Base-by-base conservation (phyloP, 2,797 vertebrate species). In the Selene dorsalis region DNA sequence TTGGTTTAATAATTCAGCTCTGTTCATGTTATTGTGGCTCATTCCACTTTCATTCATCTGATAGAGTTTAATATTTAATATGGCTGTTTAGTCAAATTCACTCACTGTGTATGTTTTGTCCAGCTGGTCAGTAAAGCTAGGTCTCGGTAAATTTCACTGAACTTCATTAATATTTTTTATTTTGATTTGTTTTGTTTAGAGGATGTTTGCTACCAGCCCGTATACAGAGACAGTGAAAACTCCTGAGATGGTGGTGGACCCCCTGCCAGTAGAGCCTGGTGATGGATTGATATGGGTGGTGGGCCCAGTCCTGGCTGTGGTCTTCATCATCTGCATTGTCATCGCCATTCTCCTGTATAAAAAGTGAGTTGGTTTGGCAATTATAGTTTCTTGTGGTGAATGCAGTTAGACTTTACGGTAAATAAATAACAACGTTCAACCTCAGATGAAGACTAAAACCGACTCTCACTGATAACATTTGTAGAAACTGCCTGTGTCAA, bases 261-360 rank as follows among this genome's bases (percentile, higher is more conserved):
- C 95, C 0, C 94, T 95, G 87, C 96, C 96, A 8, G 84, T 96
- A 1, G 98, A 99, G 0, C 94, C 95, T 72, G 97, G 94, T 0
- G 98, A 99, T 3, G 98, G 98, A 24, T 95, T 99, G 17, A 98
- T 99, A 92, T 99, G 98, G 98, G 98, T 99, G 88, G 96, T 99
- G 0, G 98, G 98, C 48, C 98, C 98, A 0, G 98, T 99, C 48
- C 91, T 99, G 67, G 98, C 98, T 0, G 98, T 99, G 56, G 96
- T 99, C 65, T 99, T 99, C 93, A 99, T 99, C 90, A 98, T 99
- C 93, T 99, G 97, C 91, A 99, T 99, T 0, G 98, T 99, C 79
- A 99, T 99, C 0, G 98, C 97, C 69, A 99, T 99, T 79, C 95
- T 99, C 20, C 96, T 99, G 17, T 99, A 99, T 90, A 99, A 99